Base-by-base conservation (phyloP, 2,888 invertebrate genomes). In the Mylabris sibirica region DNA sequence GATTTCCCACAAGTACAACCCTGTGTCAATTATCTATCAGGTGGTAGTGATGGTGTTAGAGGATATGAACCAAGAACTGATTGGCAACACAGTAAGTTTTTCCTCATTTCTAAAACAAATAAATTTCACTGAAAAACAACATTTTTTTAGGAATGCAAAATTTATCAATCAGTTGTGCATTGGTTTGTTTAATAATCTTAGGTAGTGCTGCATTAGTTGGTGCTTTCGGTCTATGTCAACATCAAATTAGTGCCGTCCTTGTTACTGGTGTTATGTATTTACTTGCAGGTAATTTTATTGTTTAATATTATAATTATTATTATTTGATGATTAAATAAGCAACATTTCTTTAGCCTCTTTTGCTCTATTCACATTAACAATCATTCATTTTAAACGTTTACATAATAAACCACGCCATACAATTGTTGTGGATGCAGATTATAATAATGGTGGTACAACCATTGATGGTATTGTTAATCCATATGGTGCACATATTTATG, bases 201-300 rank as follows among this genome's bases (percentile, higher is more conserved):
- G 93, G 94, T 62, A 92, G 93, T 76, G 95, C 97, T 0, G 94
- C 95, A 4, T 86, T 96, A 67, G 94, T 97, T 3, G 97, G 97
- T 22, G 90, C 93, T 60, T 95, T 97, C 82, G 96, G 97, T 5
- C 90, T 97, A 26, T 91, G 94, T 82, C 92, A 94, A 84, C 93
- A 95, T 80, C 97, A 97, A 86, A 96, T 97, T 81, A 96, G 96
- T 79, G 96, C 97, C 2, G 96, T 97, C 41, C 90, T 97, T 67
- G 92, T 97, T 57, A 97, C 97, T 0, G 97, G 97, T 14, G 97
- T 97, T 64, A 95, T 97, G 93, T 97, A 97, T 85, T 87, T 96
- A 67, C 86, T 97, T 82, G 96, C 97, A 84, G 96, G 96, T 96
- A 84, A 86, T 87, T n/a, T 63, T 22, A 38, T 24, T 38, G 12